Conservation (phyloP, 2,888 invertebrate species). For the Caenorhabditis wallacei region DNA sequence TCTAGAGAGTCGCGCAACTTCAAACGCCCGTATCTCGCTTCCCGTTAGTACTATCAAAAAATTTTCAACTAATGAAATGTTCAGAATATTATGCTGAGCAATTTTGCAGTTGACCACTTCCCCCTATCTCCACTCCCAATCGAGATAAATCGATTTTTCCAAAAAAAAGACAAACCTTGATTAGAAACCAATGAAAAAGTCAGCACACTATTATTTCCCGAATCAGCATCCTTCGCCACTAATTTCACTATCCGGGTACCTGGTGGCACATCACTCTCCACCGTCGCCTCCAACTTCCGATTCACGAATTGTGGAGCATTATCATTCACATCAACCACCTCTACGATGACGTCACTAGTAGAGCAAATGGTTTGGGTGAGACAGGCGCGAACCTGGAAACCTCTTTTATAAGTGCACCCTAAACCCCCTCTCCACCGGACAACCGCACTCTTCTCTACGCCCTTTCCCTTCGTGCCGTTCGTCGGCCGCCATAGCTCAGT, state of each 20-base stretch:
- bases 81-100: conserved; percentile 2
- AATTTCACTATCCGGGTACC: conserved; percentile 68
- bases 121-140: too few relatives aligned
- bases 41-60: background rate
- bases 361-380: conserved; percentile 67
- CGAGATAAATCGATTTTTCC: too few relatives aligned
- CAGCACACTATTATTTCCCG: conserved; percentile 73
- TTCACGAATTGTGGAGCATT: conserved; percentile 76
- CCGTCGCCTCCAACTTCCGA: conserved; percentile 67
- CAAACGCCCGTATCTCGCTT: too few relatives aligned
- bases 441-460: conserved; percentile 25
- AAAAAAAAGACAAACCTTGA: conserved; percentile 53
- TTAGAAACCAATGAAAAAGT: conserved; percentile 70
- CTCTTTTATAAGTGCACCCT: background rate
- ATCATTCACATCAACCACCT: conserved; percentile 79
- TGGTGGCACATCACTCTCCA: conserved; percentile 77
- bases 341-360: conserved; percentile 53
- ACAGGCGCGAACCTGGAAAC: conserved; percentile 69
- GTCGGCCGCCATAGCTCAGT: conserved; percentile 82
- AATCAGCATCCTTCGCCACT: conserved; percentile 75
- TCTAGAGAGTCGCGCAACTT: too few relatives aligned
- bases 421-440: background rate
- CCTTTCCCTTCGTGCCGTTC: background rate
- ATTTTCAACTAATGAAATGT: background rate
- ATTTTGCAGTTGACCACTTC: background rate